Evolutionary conservation across 1,140 invertebrate species (phyloP).

Genomic region (Thaumetopoea pityocampa): DNA sequence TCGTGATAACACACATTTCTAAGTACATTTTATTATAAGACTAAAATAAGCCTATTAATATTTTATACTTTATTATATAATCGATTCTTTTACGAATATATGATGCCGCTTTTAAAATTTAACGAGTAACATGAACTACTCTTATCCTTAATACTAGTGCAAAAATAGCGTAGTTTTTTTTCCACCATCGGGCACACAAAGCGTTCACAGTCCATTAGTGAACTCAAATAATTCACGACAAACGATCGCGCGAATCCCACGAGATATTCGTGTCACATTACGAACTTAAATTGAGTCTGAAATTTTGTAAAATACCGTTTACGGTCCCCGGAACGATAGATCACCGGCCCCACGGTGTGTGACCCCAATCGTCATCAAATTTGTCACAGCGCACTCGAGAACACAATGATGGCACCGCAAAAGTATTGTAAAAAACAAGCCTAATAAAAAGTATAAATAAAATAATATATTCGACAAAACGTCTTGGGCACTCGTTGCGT

Average conservation of each 20-base stretch:
- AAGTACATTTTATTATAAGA: too few species aligned
- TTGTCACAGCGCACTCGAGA: constrained; percentile 71
- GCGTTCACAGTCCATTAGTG: constrained; percentile 44
- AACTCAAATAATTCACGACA: constrained; percentile 31
- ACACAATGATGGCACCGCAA: constrained; percentile 56
- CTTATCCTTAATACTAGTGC: too few species aligned
- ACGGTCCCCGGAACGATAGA: constrained; percentile 44
- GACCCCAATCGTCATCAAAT: constrained; percentile 72
- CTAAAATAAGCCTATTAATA: too few species aligned
- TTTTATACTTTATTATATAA: too few species aligned
- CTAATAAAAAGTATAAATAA: constrained; percentile 72
- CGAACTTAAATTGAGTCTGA: constrained; percentile 61
- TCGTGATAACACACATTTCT: too few species aligned
- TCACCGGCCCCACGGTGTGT: constrained; percentile 46
- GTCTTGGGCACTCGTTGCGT: constrained; percentile 70
- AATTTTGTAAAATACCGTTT: constrained; percentile 64
- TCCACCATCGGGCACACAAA: too few species aligned
- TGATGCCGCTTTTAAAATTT: too few species aligned
- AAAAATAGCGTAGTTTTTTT: too few species aligned
- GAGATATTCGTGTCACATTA: constrained; percentile 46
- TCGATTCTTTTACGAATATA: too few species aligned
- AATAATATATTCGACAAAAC: constrained; percentile 76
- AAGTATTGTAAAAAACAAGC: constrained; percentile 57
- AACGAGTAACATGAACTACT: too few species aligned
- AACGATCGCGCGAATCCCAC: constrained; percentile 30